Evolutionary conservation across 2,797 vertebrate species (phyloP).

Genomic region (Oreochromis grahami): DNA sequence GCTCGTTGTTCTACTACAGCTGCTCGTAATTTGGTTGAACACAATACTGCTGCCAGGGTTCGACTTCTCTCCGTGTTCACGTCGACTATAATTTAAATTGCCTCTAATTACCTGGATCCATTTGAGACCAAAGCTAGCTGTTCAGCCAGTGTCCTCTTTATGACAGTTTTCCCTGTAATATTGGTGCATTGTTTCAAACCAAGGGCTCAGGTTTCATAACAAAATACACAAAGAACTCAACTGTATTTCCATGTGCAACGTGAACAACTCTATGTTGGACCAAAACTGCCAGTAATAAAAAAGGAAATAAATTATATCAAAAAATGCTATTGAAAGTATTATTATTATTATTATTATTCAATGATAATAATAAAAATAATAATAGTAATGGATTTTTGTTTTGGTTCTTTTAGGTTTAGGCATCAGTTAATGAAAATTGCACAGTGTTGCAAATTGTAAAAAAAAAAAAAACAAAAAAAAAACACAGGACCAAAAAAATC

Average conservation of each 20-base stretch:
- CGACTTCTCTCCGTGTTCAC: not conserved
- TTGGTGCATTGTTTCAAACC: not conserved
- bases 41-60: not conserved
- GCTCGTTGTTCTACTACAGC: not conserved
- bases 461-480: not conserved
- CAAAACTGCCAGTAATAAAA: not conserved
- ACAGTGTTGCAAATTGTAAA: not conserved
- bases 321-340: not conserved
- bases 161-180: not conserved
- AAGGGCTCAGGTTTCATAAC: not conserved
- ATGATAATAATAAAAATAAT: fast-evolving
- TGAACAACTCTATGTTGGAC: not conserved
- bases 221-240: not conserved
- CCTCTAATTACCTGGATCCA: not conserved
- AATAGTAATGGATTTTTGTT: not conserved
- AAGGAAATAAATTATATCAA: not conserved
- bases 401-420: not conserved
- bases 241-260: not conserved
- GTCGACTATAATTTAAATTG: not conserved
- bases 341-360: not conserved
- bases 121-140: not conserved
- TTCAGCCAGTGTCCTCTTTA: not conserved
- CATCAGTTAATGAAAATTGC: not conserved
- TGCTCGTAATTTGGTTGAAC: not conserved
- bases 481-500: not conserved